Conservation (phyloP, 2,797 vertebrate species). For the Urocyon cinereoargenteus region DNA sequence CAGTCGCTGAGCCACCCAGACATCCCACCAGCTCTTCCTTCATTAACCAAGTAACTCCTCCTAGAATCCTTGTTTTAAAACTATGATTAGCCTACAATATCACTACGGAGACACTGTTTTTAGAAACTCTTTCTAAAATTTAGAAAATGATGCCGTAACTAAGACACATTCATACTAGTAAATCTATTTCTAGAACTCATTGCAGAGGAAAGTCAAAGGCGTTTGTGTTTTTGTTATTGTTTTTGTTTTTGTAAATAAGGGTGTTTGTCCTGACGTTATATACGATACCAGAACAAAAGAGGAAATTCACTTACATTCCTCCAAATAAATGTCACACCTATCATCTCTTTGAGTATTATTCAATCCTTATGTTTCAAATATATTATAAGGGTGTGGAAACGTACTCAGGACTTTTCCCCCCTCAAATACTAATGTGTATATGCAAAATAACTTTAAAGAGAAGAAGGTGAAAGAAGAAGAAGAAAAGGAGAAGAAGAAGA, state of each 20-base stretch:
- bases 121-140: background rate
- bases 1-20: no score
- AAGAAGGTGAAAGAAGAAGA: background rate
- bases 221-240: background rate
- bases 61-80: slow-evolving; percentile 4
- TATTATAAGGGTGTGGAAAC: background rate
- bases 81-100: background rate
- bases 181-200: slow-evolving; percentile 38
- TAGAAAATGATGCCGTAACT: background rate
- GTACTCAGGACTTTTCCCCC: background rate
- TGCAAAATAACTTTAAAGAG: background rate
- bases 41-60: background rate
- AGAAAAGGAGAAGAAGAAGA: background rate
- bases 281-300: background rate
- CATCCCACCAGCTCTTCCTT: background rate
- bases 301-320: background rate
- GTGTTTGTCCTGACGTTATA: background rate
- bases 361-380: background rate
- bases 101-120: background rate
- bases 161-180: background rate
- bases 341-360: background rate
- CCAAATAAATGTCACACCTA: background rate
- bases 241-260: slow-evolving; percentile 11
- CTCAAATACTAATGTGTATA: background rate
- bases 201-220: background rate